Evolutionary conservation across 2,888 invertebrate genomes (phyloP), one percentile per base, ranked within the genome.

Genomic region (Isoperla grammatica): DNA sequence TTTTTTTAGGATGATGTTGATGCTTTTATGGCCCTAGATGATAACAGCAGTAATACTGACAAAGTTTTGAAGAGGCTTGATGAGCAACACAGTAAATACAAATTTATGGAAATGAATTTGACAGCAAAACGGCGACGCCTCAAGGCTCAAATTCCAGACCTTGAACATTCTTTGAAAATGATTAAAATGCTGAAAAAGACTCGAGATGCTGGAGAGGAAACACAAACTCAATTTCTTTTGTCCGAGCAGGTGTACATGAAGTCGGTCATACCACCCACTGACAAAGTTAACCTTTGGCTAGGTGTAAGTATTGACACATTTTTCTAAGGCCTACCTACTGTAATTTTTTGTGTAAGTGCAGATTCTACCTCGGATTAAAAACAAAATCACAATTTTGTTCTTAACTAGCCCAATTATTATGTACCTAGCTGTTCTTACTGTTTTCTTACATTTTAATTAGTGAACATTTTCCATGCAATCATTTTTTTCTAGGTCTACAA

Each of bases 51-150:
- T 54, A 85, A 87, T 64, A 91, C 89, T 2, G 94, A 96, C 69
- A 85, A 86, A 72, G 95, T 95, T 13, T 76, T 97, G 56, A 87
- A 87, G 69, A 83, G 81, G 69, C 78, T 97, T 61, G 96, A 98
- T 72, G 96, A 96, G 71, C 90, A 90, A 71, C 94, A 95, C 77
- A 88, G 88, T 62, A 96, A 97, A 80, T 97, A 97, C 74, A 95
- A 96, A 77, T 93, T 94, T 73, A 95, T 98, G 93, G 97, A 98
- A 76, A 87, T 86, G 69, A 95, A 94, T 74, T 80, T 98, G 65
- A 81, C 86, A 57, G 87, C 91, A 12, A 93, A 95, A 69, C 87
- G 91, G 66, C 85, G 88, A 69, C 84, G 94, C 74, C 78, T 98
- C 61, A 88, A 90, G 69, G 84, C 85, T 60, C 96, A 97, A 78